phyloP scores from a whole-genome alignment of 2,888 invertebrate species.

The Polietes domitor region DNA sequence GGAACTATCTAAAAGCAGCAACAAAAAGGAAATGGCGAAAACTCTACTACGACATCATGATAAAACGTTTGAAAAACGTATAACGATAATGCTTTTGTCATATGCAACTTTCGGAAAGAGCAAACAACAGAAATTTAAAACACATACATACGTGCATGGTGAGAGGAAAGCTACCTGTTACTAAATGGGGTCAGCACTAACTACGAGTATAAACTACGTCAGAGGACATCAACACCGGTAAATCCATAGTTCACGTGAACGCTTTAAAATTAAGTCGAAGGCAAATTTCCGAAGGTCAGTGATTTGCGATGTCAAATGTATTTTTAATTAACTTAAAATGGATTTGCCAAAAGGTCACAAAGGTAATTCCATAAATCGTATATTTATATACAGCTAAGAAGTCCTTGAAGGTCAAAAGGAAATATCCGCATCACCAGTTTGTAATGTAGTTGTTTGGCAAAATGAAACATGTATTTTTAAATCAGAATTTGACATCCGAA shows the following conservation, averaged over 20 bases:
- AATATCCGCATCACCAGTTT: too few relatives aligned
- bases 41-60: conserved; percentile 39
- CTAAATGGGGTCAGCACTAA: not conserved
- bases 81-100: conserved; percentile 49
- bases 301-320: not conserved
- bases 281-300: not conserved
- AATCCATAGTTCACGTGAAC: not conserved
- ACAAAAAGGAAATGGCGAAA: not conserved
- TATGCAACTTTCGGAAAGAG: not conserved
- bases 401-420: too few relatives aligned
- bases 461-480: too few relatives aligned
- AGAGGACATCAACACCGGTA: not conserved
- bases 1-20: too few relatives aligned
- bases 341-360: not conserved
- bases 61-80: conserved; percentile 56
- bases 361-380: too few relatives aligned
- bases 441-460: too few relatives aligned
- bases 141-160: too few relatives aligned
- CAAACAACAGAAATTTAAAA: conserved; percentile 1
- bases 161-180: not conserved
- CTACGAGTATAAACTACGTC: not conserved
- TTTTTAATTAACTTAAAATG: not conserved
- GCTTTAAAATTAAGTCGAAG: not conserved
- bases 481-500: too few relatives aligned
- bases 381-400: too few relatives aligned